Conservation (phyloP, 2,113 vertebrate species). For the Electrona antarctica region DNA sequence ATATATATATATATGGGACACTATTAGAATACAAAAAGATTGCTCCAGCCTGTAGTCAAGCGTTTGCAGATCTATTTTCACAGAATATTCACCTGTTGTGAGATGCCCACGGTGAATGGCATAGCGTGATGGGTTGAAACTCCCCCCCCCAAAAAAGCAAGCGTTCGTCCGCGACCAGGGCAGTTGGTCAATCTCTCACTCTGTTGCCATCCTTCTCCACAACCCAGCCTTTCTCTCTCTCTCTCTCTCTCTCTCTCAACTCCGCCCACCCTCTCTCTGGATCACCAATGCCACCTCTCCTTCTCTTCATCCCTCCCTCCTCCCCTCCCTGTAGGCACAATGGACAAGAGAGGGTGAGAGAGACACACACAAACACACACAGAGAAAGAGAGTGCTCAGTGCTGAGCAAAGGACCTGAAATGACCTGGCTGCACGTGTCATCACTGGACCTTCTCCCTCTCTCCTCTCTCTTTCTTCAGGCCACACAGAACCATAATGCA, state of each 20-base stretch:
- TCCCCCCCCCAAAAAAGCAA: slow-evolving; percentile 18
- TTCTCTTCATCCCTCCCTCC: not conserved
- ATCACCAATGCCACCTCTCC: not conserved
- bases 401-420: slow-evolving; percentile 35
- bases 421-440: slow-evolving; percentile 55
- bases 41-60: no score
- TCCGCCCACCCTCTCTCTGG: no score
- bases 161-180: slow-evolving; percentile 39
- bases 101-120: slow-evolving; percentile 25
- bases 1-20: no score
- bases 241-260: no score
- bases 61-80: no score
- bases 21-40: no score
- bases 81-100: no score
- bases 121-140: slow-evolving; percentile 44
- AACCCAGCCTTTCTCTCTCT: no score
- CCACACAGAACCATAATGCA: slow-evolving; percentile 34
- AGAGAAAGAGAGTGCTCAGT: slow-evolving; percentile 24
- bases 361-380: no score
- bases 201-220: no score
- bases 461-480: slow-evolving; percentile 20
- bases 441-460: not conserved
- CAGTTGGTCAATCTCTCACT: not conserved
- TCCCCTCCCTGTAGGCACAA: slow-evolving; percentile 30
- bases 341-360: slow-evolving; percentile 15